phyloP scores from a whole-genome alignment of 2,113 vertebrate species.

The Entelurus aequoreus region DNA sequence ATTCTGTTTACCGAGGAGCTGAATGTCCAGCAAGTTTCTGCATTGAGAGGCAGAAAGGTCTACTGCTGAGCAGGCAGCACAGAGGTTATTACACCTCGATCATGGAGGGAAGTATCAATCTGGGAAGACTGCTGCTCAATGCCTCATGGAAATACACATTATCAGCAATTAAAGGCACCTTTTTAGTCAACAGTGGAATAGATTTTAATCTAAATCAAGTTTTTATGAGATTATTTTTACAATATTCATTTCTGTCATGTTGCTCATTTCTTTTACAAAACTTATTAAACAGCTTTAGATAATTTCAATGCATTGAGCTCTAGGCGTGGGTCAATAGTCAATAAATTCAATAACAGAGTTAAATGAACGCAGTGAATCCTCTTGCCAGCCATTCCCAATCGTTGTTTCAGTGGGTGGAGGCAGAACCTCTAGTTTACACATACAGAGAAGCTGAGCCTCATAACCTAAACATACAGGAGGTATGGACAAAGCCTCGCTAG shows the following conservation, averaged over 20 bases:
- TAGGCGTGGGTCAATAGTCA: no score
- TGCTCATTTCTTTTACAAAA: no score
- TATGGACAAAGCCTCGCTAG: no score
- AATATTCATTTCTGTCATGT: background rate
- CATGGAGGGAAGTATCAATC: conserved; percentile 5
- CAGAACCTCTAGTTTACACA: no score
- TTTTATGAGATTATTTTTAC: conserved; percentile 7
- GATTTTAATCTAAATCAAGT: background rate
- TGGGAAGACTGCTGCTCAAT: background rate
- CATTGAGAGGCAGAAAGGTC: conserved; percentile 49
- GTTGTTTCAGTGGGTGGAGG: no score
- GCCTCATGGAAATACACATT: conserved; percentile 4
- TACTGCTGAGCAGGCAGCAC: conserved; percentile 36
- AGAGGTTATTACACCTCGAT: conserved; percentile 18
- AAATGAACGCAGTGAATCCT: no score
- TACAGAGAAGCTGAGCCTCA: no score
- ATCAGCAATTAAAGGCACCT: background rate
- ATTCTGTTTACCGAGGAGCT: conserved; percentile 38
- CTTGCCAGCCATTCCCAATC: background rate
- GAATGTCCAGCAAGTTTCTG: conserved; percentile 40
- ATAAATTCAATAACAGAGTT: no score
- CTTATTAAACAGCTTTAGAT: background rate
- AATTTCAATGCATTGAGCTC: background rate
- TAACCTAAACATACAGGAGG: no score
- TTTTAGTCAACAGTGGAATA: background rate